A percentile compares a stretch with the other conserved stretches of the same genome.
phyloP scores from a whole-genome alignment of 2,113 vertebrate genomes.

The Chionodraco myersi region DNA sequence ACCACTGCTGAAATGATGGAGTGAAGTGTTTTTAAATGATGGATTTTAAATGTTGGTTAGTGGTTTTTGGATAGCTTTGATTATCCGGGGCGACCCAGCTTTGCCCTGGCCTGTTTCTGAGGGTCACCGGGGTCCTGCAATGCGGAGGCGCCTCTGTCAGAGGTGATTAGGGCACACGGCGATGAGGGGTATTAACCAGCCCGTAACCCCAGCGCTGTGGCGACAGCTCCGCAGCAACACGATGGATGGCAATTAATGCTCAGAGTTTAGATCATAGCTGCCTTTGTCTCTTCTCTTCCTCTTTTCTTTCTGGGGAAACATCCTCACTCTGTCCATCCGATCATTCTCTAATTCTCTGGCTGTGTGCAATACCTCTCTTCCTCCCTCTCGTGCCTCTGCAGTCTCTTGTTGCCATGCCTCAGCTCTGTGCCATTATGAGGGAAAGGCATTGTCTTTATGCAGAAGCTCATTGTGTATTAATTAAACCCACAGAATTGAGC shows the following conservation, averaged over 20 bases:
- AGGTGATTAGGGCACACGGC: constrained; percentile 50
- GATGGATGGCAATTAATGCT: constrained; percentile 78
- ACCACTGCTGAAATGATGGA: constrained; percentile 2
- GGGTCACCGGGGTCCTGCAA: constrained; percentile 50
- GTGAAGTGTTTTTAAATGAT: not conserved
- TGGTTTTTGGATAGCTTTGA: constrained; percentile 14
- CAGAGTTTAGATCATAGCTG: constrained; percentile 90
- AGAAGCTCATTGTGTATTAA: constrained; percentile 49
- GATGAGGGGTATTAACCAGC: constrained; percentile 78
- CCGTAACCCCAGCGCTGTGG: constrained; percentile 72
- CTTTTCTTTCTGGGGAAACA: constrained; percentile 5
- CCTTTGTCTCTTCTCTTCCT: constrained; percentile 35
- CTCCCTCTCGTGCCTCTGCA: not conserved
- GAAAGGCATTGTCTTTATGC: constrained; percentile 44
- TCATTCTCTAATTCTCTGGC: constrained; percentile 1
- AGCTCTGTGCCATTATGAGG: constrained; percentile 42
- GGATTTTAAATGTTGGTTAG: not conserved
- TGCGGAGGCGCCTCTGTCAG: constrained; percentile 78
- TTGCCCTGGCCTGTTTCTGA: constrained; percentile 35
- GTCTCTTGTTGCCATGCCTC: constrained; percentile 9
- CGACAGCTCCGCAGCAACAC: constrained; percentile 72
- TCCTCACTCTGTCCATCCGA: constrained; percentile 22
- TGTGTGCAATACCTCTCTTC: constrained; percentile 10
- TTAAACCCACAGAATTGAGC: constrained; percentile 46
- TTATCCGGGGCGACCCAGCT: constrained; percentile 48